These are phyloP conservation scores for Heterohyrax brucei DNA, from an alignment of 2,797 vertebrate species.

Conservation along the genomic window DNA sequence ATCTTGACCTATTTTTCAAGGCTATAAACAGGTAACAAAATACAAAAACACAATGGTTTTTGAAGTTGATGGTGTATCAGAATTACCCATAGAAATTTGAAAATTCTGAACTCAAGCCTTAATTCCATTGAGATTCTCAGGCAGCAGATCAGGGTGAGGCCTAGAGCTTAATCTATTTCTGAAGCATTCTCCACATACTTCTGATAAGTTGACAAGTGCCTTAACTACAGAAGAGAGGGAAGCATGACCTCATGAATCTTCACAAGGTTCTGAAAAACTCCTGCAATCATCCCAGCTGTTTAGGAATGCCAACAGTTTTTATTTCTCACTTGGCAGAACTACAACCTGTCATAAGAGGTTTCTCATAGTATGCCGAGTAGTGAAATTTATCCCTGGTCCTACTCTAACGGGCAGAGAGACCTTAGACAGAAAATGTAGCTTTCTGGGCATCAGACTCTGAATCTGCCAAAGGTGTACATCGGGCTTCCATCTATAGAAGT, in stretches of 20 bases:
- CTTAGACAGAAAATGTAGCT: not conserved
- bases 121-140: not conserved
- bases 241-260: not conserved
- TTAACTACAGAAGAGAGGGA: not conserved
- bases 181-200: conserved; percentile 5
- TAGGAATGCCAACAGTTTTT: not conserved
- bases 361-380: not conserved
- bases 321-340: not conserved
- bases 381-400: not conserved
- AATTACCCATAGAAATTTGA: not conserved
- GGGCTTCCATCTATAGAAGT: not conserved
- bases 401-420: not conserved
- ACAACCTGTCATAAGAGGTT: not conserved
- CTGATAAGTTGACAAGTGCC: not conserved
- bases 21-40: not conserved
- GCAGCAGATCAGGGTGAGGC: not conserved
- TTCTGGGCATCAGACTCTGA: not conserved
- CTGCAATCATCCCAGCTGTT: not conserved
- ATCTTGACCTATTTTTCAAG: not conserved
- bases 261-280: not conserved
- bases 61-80: not conserved
- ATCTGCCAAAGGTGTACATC: not conserved
- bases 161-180: not conserved
- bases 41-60: not conserved
- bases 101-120: not conserved